Evolutionary conservation across 2,888 invertebrate genomes (phyloP), one percentile per base, ranked within the genome.

Genomic region (Lycaena phlaeas): DNA sequence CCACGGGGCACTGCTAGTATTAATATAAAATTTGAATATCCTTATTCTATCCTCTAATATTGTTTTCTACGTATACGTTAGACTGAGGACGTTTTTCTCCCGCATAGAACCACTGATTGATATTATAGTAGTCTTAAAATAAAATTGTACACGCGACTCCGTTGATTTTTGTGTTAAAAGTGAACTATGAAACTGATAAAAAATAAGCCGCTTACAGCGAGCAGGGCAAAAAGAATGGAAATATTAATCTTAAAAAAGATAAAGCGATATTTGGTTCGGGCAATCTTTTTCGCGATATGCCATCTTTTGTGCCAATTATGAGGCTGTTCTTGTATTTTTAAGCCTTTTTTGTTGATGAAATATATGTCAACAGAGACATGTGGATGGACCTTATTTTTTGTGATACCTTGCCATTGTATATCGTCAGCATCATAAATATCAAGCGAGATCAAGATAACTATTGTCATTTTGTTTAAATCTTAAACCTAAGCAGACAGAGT

Each of bases 301-400:
- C 52, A 68, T 76, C 78, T 75, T 76, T 81, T 82, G 77, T 82
- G 81, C 77, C 79, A 81, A 81, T 81, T 82, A 79, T 72, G 62
- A 69, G 63, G 61, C 59, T 54, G 57, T 63, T 64, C 67, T 61
- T 51, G 53, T 54, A 57, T 54, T 64, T 69, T 69, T 65, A 59
- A 41, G 36, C 46, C 38, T 49, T 53, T 65, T 61, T 65, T 61
- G 59, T 56, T 54, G 31, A 50, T 56, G 49, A 59, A 59, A 46
- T 46, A 44, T 51, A 57, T 65, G 61, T 65, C 61, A 61, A 54
- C 51, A 49, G 61, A 74, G 74, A 75, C 55, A 59, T 64, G 60
- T 60, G 60, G 64, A 68, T 52, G 44, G 18, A 18, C 34, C 18
- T 22, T 30, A 15, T 29, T 34, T 34, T 34, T 7, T 34, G 9